phyloP scores from a whole-genome alignment of 2,888 invertebrate species.

The Oligia fasciuncula region DNA sequence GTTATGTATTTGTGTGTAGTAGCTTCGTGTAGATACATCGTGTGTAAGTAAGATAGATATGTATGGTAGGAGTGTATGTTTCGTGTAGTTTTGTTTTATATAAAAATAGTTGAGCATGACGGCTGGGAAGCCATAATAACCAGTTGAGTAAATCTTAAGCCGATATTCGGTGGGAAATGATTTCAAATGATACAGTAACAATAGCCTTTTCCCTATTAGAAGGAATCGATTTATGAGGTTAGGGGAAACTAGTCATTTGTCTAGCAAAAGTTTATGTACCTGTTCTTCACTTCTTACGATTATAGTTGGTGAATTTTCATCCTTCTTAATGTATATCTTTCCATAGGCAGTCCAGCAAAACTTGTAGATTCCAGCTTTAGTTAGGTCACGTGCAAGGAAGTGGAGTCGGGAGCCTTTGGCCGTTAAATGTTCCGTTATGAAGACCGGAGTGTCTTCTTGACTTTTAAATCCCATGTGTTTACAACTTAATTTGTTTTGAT shows the following conservation, averaged over 20 bases:
- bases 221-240: background rate
- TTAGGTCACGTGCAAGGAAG: constrained; percentile 2
- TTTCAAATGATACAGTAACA: background rate
- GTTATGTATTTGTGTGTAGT: background rate
- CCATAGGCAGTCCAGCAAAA: constrained; percentile 9
- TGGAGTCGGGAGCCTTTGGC: background rate
- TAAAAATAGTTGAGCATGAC: no score
- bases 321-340: background rate
- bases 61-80: no score
- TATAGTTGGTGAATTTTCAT: background rate
- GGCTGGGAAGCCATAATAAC: background rate
- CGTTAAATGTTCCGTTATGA: no score
- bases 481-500: background rate
- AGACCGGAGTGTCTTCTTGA: background rate
- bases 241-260: background rate
- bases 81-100: no score
- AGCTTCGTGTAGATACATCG: background rate
- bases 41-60: background rate
- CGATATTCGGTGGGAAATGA: background rate
- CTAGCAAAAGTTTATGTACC: background rate
- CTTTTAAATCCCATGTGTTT: background rate
- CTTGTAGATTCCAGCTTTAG: background rate
- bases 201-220: background rate
- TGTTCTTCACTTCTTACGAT: background rate
- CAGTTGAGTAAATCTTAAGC: background rate